Evolutionary conservation across 1,140 invertebrate genomes (phyloP), one percentile per base, ranked within the genome.

Genomic region (Octopus sinensis): DNA sequence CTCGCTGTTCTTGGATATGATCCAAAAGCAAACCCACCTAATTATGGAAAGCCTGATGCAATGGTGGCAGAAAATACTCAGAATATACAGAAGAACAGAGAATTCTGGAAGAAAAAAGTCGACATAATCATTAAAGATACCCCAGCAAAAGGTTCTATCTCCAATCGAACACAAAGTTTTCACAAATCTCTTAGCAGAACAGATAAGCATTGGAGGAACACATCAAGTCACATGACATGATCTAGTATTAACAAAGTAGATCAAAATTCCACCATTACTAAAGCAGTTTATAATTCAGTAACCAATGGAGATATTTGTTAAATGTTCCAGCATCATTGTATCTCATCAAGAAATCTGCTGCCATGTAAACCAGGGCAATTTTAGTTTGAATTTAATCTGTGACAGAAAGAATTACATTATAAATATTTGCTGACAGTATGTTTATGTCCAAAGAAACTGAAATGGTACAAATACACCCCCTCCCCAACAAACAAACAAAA

Each of bases 21-120:
- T 93, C 96, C 97, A 53, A 94, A 95, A 88, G 95, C 94, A 85
- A 98, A 98, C 93, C 96, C 96, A 79, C 97, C 97, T 68, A 93
- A 95, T 88, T 99, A 99, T 91, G 96, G 96, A 79, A 93, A 94
- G 84, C 95, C 96, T 53, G 96, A 97, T 90, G 92, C 93, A 80
- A 92, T 94, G 89, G 95, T 97, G 78, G 93, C 95, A 84, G 93
- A 95, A 86, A 96, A 97, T 91, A 97, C 95, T n/a, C 86, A 91
- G 53, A 86, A 91, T 79, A 88, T 93, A n/a, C 86, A 91, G 81
- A 81, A 89, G 78, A 91, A 93, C 82, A 82, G 86, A 13, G 85
- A 90, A 30, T 88, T 90, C 81, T 93, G 92, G 92, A 87, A 89
- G 80, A 79, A 86, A 83, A 80, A 83, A 51, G 87, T 86, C 54